Conservation (phyloP, 2,888 invertebrate genomes). For the Zeuzera pyrina region DNA sequence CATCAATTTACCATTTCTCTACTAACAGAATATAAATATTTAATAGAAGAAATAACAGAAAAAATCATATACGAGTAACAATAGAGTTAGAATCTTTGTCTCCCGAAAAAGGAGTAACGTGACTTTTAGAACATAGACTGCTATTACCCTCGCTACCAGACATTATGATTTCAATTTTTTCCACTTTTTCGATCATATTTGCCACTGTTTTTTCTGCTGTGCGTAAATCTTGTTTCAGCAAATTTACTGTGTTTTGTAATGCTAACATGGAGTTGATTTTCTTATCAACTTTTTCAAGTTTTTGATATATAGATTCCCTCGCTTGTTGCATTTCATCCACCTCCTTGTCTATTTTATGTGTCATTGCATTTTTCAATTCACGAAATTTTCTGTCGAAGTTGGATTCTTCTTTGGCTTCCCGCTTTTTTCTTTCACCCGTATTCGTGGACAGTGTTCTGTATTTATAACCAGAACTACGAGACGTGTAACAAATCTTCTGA, state of each 20-base stretch:
- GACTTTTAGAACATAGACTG: no score
- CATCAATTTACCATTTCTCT: no score
- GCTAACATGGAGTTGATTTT: constrained; percentile 45
- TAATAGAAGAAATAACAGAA: no score
- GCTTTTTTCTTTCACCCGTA: constrained; percentile 35
- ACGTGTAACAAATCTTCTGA: constrained; percentile 48
- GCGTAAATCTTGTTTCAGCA: constrained; percentile 30
- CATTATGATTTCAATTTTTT: constrained; percentile 35
- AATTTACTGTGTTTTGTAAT: constrained; percentile 31
- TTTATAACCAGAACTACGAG: constrained; percentile 50
- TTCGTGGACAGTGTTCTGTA: constrained; percentile 54
- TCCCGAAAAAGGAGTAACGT: no score
- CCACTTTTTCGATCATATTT: constrained; percentile 29
- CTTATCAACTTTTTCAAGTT: constrained; percentile 35
- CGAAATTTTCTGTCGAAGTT: constrained; percentile 39
- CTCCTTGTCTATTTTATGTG: constrained; percentile 32
- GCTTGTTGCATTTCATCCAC: constrained; percentile 27
- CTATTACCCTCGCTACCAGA: no score
- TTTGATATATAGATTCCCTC: constrained; percentile 32
- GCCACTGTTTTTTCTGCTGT: constrained; percentile 25
- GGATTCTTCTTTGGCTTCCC: constrained; percentile 27
- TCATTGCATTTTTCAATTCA: constrained; percentile 41
- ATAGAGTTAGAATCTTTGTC: no score
- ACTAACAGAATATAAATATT: no score
- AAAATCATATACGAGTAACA: no score